These are phyloP conservation scores for Lindbergichthys nudifrons DNA, from an alignment of 2,797 vertebrate genomes.

Conservation along the genomic window DNA sequence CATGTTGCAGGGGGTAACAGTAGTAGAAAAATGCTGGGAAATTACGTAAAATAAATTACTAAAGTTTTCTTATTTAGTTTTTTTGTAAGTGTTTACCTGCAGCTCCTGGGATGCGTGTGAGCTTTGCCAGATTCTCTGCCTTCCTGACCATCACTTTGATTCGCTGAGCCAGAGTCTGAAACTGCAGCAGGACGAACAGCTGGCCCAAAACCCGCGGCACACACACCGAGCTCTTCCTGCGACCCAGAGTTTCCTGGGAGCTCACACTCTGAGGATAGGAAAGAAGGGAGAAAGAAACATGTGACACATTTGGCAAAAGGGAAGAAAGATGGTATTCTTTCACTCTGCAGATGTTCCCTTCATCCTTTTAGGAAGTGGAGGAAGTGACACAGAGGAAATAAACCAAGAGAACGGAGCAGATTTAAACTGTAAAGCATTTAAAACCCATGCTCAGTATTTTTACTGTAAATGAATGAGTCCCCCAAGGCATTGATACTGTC, in stretches of 20 bases:
- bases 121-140: conserved; percentile 84
- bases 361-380: conserved; percentile 11
- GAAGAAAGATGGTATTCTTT: conserved; percentile 23
- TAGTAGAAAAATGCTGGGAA: no score
- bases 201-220: conserved; percentile 77
- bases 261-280: conserved; percentile 79
- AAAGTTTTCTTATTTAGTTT: no score
- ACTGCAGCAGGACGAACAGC: conserved; percentile 87
- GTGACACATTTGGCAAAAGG: neutral
- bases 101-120: conserved; percentile 84
- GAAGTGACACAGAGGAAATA: conserved; percentile 15
- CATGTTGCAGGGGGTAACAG: no score
- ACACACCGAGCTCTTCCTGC: conserved; percentile 50
- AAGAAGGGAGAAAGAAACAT: neutral
- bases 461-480: neutral
- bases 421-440: neutral
- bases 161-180: conserved; percentile 85
- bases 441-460: neutral
- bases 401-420: conserved; percentile 1
- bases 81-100: conserved; percentile 76
- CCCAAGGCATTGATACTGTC: conserved; percentile 4
- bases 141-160: conserved; percentile 90
- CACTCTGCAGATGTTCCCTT: conserved; percentile 51
- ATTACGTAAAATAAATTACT: no score
- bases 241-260: conserved; percentile 77